Percentiles rank a stretch among this genome's conserved stretches.
phyloP scores from a whole-genome alignment of 2,113 vertebrate species.

The Etheostoma cragini region DNA sequence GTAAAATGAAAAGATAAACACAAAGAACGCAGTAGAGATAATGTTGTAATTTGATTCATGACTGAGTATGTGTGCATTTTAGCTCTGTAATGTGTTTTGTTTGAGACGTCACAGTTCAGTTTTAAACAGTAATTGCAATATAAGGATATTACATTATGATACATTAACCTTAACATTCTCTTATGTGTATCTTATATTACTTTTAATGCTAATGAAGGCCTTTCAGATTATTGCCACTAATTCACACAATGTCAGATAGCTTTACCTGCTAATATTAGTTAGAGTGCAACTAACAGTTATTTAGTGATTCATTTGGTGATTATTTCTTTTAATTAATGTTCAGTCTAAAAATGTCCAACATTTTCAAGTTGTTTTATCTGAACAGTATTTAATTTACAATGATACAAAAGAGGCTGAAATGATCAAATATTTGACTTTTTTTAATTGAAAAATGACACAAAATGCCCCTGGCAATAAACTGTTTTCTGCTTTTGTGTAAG shows the following conservation, averaged over 20 bases:
- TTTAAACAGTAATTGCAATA: neutral
- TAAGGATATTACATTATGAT: neutral
- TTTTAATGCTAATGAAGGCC: neutral
- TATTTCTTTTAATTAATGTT: neutral
- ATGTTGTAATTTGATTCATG: neutral
- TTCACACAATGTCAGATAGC: neutral
- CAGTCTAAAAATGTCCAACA: neutral
- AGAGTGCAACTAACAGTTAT: neutral
- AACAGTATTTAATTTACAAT: neutral
- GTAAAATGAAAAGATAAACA: neutral
- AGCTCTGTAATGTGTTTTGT: no score
- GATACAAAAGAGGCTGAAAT: neutral
- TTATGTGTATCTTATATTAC: neutral
- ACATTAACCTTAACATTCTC: neutral
- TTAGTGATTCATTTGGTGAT: neutral
- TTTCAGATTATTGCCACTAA: neutral
- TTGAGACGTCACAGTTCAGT: no score
- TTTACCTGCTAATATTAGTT: neutral
- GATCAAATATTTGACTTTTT: neutral
- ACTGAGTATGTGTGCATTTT: no score
- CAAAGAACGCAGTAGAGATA: neutral
- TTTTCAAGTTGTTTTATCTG: neutral
- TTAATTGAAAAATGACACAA: neutral
- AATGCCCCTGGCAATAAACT: neutral
- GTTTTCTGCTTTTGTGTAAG: slow-evolving; percentile 10